These are phyloP conservation scores for Trissolcus basalis DNA, from an alignment of 1,140 invertebrate genomes.

Conservation along the genomic window DNA sequence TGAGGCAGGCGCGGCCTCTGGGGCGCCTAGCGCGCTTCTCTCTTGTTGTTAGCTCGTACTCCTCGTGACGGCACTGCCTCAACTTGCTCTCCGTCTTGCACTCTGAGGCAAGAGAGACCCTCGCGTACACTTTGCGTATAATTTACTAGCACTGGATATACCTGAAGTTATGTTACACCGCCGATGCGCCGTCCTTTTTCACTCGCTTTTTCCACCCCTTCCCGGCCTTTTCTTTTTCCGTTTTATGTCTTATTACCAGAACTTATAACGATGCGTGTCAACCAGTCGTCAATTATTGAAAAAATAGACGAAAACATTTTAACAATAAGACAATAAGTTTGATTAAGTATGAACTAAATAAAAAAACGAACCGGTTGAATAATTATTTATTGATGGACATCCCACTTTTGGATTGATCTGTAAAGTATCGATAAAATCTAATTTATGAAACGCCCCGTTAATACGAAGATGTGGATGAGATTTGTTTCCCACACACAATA, in stretches of 20 bases:
- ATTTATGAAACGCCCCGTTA: too few species aligned
- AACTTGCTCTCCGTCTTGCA: constrained; percentile 55
- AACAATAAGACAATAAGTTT: too few species aligned
- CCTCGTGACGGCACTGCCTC: constrained; percentile 41
- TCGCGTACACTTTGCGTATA: constrained; percentile 77
- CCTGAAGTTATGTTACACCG: constrained; percentile 74
- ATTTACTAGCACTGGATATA: constrained; percentile 76
- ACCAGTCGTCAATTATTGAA: too few species aligned
- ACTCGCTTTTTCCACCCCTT: constrained; percentile 40
- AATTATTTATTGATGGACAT: too few species aligned
- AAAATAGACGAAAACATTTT: too few species aligned
- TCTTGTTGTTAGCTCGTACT: constrained; percentile 50
- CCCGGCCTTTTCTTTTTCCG: background rate
- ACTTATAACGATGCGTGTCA: too few species aligned
- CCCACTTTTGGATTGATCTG: too few species aligned
- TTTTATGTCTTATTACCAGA: too few species aligned
- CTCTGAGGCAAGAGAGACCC: constrained; percentile 65
- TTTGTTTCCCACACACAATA: constrained; percentile 47
- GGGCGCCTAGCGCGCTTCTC: constrained; percentile 61
- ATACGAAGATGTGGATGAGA: constrained; percentile 3
- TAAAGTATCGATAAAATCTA: too few species aligned
- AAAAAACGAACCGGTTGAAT: too few species aligned
- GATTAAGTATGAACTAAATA: too few species aligned
- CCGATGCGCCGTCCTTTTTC: constrained; percentile 64
- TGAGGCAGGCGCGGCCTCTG: constrained; percentile 74